Evolutionary conservation across 2,113 vertebrate species (phyloP).

Genomic region (Abramis brama): DNA sequence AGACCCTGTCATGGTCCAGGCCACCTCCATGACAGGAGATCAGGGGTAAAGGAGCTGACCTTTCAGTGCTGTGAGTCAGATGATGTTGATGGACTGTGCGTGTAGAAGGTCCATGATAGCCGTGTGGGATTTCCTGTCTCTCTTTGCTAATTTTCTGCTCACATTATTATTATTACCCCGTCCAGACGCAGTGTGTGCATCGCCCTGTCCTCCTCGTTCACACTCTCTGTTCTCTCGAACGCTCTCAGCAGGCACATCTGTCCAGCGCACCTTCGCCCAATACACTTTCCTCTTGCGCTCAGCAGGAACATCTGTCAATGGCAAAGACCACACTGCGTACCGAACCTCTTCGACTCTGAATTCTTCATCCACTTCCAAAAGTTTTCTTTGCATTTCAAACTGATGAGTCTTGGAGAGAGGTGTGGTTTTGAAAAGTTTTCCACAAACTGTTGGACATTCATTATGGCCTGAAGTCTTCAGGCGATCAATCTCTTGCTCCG

Average conservation of each 20-base stretch:
- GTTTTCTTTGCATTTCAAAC: conserved; percentile 10
- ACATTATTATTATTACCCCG: conserved; percentile 60
- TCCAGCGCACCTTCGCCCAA: conserved; percentile 40
- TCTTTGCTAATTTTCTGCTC: conserved; percentile 51
- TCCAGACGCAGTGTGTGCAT: conserved; percentile 45
- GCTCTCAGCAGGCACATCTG: conserved; percentile 64
- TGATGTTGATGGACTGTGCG: conserved; percentile 33
- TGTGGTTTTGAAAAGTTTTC: conserved; percentile 48
- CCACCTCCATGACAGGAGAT: conserved; percentile 37
- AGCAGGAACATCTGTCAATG: conserved; percentile 42
- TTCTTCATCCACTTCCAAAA: conserved; percentile 13
- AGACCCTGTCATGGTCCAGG: conserved; percentile 38
- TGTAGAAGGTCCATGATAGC: conserved; percentile 9
- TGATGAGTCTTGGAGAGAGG: conserved; percentile 1
- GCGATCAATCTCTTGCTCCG: conserved; percentile 45
- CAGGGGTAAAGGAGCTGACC: conserved; percentile 54
- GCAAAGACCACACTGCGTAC: conserved; percentile 5
- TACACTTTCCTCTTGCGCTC: conserved; percentile 37
- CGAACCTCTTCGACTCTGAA: not conserved
- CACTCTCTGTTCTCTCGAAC: conserved; percentile 20
- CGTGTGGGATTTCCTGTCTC: conserved; percentile 52
- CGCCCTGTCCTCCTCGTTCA: conserved; percentile 56
- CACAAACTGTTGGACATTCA: conserved; percentile 50
- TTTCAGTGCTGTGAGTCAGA: conserved; percentile 49
- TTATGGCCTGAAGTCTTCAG: conserved; percentile 26